Conservation (phyloP, 2,888 invertebrate genomes). For the Spodoptera exigua region DNA sequence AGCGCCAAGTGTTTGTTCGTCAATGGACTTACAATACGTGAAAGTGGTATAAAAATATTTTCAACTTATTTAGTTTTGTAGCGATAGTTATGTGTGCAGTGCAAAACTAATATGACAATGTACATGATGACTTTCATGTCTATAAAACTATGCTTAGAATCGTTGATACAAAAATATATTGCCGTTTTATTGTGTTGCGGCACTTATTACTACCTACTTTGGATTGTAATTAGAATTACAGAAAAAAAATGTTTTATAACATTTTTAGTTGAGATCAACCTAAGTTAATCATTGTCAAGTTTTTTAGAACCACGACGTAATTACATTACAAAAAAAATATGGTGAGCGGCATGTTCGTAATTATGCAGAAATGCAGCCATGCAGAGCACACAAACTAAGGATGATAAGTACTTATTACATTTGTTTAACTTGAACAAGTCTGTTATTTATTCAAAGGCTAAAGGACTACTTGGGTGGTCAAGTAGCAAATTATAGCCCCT, state of each 20-base stretch:
- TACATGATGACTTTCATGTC: too few species aligned
- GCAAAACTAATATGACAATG: too few species aligned
- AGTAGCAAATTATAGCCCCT: constrained; percentile 35
- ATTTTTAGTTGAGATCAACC: too few species aligned
- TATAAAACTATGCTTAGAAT: too few species aligned
- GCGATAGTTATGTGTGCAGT: not conserved
- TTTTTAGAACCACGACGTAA: too few species aligned
- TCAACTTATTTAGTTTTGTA: constrained; percentile 18
- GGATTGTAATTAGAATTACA: too few species aligned
- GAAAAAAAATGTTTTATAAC: too few species aligned
- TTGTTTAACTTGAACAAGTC: constrained; percentile 9
- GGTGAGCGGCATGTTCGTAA: not conserved
- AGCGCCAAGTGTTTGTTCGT: constrained; percentile 37
- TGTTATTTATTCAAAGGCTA: constrained; percentile 10
- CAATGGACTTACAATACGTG: constrained; percentile 48
- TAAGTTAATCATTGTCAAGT: too few species aligned
- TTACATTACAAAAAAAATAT: too few species aligned
- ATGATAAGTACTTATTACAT: not conserved
- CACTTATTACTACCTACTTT: too few species aligned
- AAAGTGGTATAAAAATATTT: constrained; percentile 38
- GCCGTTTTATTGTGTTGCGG: too few species aligned
- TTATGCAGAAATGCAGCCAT: constrained; percentile 14
- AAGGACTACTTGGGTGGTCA: constrained; percentile 24
- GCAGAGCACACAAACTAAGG: constrained; percentile 6
- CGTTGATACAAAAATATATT: too few species aligned